Evolutionary conservation across 2,888 invertebrate genomes (phyloP).

Genomic region (Myopa tessellatipennis): DNA sequence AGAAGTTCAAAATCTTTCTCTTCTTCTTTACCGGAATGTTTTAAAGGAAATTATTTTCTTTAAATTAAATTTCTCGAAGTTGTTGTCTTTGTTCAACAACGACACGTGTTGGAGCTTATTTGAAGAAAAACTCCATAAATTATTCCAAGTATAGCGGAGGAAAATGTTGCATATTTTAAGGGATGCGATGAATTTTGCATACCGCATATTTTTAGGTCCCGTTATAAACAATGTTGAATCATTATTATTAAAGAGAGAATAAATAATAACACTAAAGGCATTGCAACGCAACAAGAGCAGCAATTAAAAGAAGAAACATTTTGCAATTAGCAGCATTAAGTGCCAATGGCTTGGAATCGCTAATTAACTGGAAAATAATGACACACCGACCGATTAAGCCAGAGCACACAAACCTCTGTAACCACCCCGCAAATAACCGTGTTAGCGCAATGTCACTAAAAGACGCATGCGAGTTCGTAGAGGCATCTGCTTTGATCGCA

Average conservation of each 20-base stretch:
- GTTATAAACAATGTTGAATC: background rate
- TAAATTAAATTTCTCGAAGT: no score
- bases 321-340: background rate
- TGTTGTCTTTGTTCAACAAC: no score
- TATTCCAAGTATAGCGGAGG: no score
- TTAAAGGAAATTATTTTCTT: no score
- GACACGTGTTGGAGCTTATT: no score
- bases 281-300: no score
- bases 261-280: no score
- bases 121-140: no score
- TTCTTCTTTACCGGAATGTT: no score
- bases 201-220: background rate
- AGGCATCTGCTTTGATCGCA: background rate
- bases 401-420: background rate
- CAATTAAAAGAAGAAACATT: background rate
- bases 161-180: conserved; percentile 15
- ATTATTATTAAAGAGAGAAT: no score
- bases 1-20: no score
- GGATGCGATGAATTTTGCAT: background rate
- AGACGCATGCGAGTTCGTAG: background rate
- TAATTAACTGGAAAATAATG: background rate
- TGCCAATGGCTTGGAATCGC: background rate
- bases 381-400: background rate
- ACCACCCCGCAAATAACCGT: background rate
- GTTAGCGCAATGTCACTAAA: background rate